Percentiles rank a stretch among this genome's conserved stretches.
Evolutionary conservation across 2,888 invertebrate genomes (phyloP).

Genomic region (Eilema griseolum): DNA sequence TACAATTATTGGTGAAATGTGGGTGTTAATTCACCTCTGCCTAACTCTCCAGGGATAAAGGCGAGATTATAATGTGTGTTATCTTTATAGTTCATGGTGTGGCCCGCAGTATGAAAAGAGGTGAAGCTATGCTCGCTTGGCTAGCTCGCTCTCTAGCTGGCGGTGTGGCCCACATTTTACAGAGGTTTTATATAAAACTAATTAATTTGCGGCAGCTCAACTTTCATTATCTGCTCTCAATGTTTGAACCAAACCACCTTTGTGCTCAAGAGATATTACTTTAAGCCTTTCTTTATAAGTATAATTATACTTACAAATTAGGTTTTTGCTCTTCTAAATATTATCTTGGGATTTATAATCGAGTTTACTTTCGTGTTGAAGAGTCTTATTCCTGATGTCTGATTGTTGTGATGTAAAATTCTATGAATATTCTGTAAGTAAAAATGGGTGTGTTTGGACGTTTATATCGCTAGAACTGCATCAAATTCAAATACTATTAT

Average conservation of each 20-base stretch:
- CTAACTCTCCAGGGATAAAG: too few species aligned
- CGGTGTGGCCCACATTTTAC: not conserved
- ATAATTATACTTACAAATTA: slow-evolving; percentile 6
- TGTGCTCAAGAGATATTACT: not conserved
- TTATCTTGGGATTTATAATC: not conserved
- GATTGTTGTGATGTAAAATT: not conserved
- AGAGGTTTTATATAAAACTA: not conserved
- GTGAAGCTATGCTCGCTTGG: too few species aligned
- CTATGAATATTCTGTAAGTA: too few species aligned
- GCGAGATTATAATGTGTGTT: too few species aligned
- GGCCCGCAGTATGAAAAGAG: too few species aligned
- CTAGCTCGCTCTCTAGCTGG: too few species aligned
- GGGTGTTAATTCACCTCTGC: too few species aligned
- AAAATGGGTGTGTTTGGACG: too few species aligned
- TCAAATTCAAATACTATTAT: too few species aligned
- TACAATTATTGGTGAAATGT: too few species aligned
- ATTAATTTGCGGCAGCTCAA: not conserved
- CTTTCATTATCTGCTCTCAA: slow-evolving; percentile 6
- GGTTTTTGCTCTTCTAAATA: not conserved
- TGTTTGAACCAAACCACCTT: not conserved
- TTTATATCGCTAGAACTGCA: too few species aligned
- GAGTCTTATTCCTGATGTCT: not conserved
- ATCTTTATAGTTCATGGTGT: too few species aligned
- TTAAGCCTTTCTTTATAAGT: not conserved
- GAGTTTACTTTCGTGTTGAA: not conserved